phyloP scores from a whole-genome alignment of 35 echinoderm and acorn worm species.

The Ophiothrix spiculata region DNA sequence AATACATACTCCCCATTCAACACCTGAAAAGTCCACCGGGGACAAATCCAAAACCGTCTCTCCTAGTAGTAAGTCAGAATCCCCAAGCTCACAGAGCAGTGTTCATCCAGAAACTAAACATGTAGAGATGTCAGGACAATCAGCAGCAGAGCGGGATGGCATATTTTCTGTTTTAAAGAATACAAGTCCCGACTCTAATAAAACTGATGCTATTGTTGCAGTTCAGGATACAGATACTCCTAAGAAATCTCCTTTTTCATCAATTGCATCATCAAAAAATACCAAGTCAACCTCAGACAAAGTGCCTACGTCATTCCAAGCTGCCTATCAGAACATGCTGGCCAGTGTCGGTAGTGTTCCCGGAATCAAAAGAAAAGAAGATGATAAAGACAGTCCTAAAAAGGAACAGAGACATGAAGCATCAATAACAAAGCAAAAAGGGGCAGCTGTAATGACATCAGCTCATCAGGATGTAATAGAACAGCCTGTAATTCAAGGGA shows the following conservation, averaged over 20 bases:
- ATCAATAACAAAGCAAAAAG: too few relatives aligned
- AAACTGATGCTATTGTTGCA: background rate
- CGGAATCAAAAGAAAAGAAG: background rate
- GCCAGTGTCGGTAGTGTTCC: slow-evolving; percentile 29
- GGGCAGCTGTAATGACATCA: too few relatives aligned
- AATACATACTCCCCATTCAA: too few relatives aligned
- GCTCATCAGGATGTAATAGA: slow-evolving; percentile 5
- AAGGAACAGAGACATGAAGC: too few relatives aligned
- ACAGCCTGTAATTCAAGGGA: background rate
- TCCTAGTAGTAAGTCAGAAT: too few relatives aligned
- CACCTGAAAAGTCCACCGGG: too few relatives aligned
- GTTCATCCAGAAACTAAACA: too few relatives aligned
- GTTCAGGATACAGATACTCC: background rate
- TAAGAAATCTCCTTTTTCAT: too few relatives aligned
- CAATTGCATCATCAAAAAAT: background rate
- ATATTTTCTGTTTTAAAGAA: background rate
- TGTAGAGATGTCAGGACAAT: background rate
- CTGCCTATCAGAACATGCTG: slow-evolving; percentile 21
- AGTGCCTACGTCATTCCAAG: slow-evolving; percentile 23
- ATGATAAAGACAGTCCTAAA: background rate
- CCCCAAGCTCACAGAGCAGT: too few relatives aligned
- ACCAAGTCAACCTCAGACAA: background rate
- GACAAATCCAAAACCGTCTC: too few relatives aligned
- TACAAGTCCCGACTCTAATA: too few relatives aligned
- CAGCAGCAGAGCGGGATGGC: background rate